These are phyloP conservation scores for Bradypus variegatus DNA, from an alignment of 2,797 vertebrate species.

Conservation along the genomic window DNA sequence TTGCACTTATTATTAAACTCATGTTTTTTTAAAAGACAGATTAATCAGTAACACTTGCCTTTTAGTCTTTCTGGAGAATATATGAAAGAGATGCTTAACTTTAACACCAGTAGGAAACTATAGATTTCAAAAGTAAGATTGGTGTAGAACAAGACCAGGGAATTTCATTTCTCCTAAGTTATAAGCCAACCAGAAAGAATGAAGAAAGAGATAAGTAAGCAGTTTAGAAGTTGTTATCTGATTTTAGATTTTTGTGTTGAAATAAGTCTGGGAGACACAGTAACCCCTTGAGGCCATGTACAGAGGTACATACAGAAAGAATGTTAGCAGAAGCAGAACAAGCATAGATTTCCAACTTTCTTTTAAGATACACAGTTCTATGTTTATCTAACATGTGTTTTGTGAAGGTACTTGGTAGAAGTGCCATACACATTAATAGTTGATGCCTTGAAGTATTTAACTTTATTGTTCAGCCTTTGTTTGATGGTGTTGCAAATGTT, in stretches of 20 bases:
- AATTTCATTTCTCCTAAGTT: neutral
- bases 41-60: neutral
- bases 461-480: neutral
- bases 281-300: neutral
- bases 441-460: conserved; percentile 23
- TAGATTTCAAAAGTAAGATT: neutral
- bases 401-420: conserved; percentile 8
- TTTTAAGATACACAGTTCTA: neutral
- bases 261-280: neutral
- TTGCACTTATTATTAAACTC: neutral
- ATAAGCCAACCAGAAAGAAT: neutral
- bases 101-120: neutral
- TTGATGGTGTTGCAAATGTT: neutral
- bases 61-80: conserved; percentile 18
- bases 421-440: neutral
- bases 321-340: neutral
- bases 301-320: neutral
- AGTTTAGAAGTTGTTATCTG: neutral
- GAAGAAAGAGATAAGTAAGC: neutral
- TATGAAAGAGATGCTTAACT: neutral
- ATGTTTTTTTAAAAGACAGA: neutral
- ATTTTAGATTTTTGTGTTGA: neutral
- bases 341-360: neutral
- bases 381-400: neutral
- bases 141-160: neutral